Conservation (phyloP, 2,113 vertebrate species). For the Myrmecobius fasciatus region DNA sequence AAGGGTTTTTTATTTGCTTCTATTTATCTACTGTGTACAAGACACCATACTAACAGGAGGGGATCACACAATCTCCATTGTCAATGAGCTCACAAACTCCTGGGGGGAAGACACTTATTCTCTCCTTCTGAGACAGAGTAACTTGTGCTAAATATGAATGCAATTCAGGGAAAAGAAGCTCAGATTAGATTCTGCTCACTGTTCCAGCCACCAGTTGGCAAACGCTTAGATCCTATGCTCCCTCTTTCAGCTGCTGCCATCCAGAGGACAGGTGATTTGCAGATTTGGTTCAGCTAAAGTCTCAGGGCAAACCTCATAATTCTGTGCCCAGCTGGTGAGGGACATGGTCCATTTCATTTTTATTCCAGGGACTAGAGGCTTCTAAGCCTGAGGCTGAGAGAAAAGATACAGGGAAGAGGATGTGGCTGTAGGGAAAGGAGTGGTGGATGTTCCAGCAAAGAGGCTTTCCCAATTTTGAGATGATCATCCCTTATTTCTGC, state of each 20-base stretch:
- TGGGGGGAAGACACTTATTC: slow-evolving; percentile 56
- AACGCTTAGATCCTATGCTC: background rate
- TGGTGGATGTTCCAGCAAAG: background rate
- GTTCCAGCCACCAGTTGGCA: slow-evolving; percentile 26
- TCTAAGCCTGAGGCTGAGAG: slow-evolving; percentile 10
- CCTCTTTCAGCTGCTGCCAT: slow-evolving; percentile 47
- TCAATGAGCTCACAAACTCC: slow-evolving; percentile 39
- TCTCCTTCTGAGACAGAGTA: background rate
- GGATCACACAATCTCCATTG: background rate
- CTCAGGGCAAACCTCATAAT: background rate
- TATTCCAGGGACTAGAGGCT: slow-evolving; percentile 38
- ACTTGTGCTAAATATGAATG: background rate
- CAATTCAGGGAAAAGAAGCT: background rate
- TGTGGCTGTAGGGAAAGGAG: background rate
- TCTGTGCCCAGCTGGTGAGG: slow-evolving; percentile 33
- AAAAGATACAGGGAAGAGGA: background rate
- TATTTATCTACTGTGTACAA: background rate
- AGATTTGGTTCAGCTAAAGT: slow-evolving; percentile 13
- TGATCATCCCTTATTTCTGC: background rate
- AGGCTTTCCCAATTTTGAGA: background rate
- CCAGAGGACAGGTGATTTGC: slow-evolving; percentile 34
- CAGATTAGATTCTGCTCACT: slow-evolving; percentile 1
- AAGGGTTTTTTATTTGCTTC: background rate
- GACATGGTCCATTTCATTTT: slow-evolving; percentile 34
- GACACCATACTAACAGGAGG: background rate